phyloP scores from a whole-genome alignment of 2,797 vertebrate species.

The Neosilurus mollespiculum region DNA sequence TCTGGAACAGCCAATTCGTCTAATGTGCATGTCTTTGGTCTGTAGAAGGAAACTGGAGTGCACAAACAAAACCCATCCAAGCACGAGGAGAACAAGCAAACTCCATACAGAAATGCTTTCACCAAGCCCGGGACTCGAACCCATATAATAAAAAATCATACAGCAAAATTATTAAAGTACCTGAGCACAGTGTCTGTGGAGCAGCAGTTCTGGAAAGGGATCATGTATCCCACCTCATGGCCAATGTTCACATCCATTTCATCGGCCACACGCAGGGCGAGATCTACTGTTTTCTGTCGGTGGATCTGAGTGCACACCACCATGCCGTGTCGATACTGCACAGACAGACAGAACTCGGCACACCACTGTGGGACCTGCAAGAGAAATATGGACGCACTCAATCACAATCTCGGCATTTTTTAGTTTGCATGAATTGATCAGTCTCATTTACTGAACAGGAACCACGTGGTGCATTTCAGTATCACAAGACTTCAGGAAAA shows the following conservation, averaged over 20 bases:
- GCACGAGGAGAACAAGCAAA: no score
- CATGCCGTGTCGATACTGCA: slow-evolving; percentile 72
- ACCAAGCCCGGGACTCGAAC: no score
- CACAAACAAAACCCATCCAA: no score
- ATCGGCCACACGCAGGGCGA: slow-evolving; percentile 81
- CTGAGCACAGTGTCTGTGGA: slow-evolving; percentile 80
- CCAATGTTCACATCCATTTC: slow-evolving; percentile 89
- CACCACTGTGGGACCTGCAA: slow-evolving; percentile 89
- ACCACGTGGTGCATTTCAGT: background rate
- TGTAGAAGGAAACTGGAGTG: no score
- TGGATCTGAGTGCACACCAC: slow-evolving; percentile 81
- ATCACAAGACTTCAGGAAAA: background rate
- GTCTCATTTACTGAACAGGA: background rate
- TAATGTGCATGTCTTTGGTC: no score
- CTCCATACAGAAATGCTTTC: no score
- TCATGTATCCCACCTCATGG: slow-evolving; percentile 84
- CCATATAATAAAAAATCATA: background rate
- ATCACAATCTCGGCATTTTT: slow-evolving; percentile 33
- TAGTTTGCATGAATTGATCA: background rate
- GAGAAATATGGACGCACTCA: slow-evolving; percentile 6
- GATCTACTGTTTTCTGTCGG: slow-evolving; percentile 70
- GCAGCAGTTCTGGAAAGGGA: slow-evolving; percentile 85
- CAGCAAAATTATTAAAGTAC: slow-evolving; percentile 61
- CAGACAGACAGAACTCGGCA: slow-evolving; percentile 82
- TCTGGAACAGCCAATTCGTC: no score